Conservation (phyloP, 2,113 vertebrate species). For the Desmodus rotundus region DNA sequence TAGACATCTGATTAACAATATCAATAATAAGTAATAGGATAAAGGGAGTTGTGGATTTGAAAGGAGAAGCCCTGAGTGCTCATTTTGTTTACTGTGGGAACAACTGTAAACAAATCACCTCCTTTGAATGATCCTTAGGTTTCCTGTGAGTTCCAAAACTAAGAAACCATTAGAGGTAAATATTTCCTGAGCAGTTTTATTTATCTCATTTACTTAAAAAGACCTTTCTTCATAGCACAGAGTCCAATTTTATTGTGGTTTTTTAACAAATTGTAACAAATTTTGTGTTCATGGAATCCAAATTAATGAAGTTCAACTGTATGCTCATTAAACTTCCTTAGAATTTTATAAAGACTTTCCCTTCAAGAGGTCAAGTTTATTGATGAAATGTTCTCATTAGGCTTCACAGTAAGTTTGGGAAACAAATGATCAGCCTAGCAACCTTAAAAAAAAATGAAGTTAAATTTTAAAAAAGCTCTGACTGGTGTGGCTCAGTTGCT, state of each 20-base stretch:
- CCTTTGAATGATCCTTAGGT: background rate
- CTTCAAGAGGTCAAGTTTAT: constrained; percentile 52
- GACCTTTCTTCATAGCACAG: background rate
- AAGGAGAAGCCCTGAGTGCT: background rate
- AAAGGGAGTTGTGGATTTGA: background rate
- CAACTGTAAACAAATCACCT: background rate
- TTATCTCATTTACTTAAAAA: constrained; percentile 56
- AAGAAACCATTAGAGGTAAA: background rate
- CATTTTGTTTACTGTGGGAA: background rate
- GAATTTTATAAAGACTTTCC: constrained; percentile 37
- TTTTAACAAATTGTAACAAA: constrained; percentile 39
- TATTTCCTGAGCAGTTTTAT: constrained; percentile 22
- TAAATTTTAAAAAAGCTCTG: too few species aligned
- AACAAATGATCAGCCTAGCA: constrained; percentile 12
- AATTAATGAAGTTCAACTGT: constrained; percentile 54
- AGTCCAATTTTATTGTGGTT: constrained; percentile 13
- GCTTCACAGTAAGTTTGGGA: background rate
- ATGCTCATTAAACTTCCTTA: constrained; percentile 61
- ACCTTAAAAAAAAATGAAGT: background rate
- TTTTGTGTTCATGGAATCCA: constrained; percentile 38
- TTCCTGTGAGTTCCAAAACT: background rate
- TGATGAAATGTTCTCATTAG: constrained; percentile 51
- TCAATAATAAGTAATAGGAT: background rate
- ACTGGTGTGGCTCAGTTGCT: too few species aligned
- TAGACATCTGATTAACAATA: background rate